phyloP scores from a whole-genome alignment of 64 coral and sea anemone genomes.

The Montipora foliosa region DNA sequence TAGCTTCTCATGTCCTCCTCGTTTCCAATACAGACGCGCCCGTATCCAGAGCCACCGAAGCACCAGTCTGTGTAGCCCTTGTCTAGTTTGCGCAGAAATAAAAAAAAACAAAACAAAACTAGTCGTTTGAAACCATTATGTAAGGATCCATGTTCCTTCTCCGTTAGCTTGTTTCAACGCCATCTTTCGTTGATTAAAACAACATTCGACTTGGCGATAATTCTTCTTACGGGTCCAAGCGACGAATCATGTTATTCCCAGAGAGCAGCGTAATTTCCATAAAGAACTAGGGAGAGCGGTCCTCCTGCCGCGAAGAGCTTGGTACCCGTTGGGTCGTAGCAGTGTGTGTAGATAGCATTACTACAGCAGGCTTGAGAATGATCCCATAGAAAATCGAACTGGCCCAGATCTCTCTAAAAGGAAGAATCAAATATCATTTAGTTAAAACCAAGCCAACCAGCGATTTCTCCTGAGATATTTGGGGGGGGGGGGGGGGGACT shows the following conservation, averaged over 20 bases:
- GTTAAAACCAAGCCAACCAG: too few relatives aligned
- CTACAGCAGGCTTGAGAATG: slow-evolving; percentile 68
- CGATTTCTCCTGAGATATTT: too few relatives aligned
- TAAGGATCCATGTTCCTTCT: too few relatives aligned
- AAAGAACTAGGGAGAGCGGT: slow-evolving; percentile 84
- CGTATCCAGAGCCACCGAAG: too few relatives aligned
- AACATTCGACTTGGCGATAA: not conserved
- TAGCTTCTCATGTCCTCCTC: too few relatives aligned
- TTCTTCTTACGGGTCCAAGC: not conserved
- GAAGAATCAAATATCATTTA: not conserved
- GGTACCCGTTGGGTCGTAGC: slow-evolving; percentile 89
- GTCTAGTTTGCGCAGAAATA: too few relatives aligned
- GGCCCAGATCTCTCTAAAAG: slow-evolving; percentile 49
- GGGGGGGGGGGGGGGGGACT: too few relatives aligned
- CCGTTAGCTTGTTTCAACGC: too few relatives aligned
- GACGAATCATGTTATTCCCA: slow-evolving; percentile 66
- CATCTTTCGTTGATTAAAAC: not conserved
- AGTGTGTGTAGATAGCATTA: slow-evolving; percentile 97
- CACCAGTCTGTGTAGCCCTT: too few relatives aligned
- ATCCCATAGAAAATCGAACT: slow-evolving; percentile 61
- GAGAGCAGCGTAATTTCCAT: slow-evolving; percentile 93
- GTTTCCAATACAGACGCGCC: too few relatives aligned
- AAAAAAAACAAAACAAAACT: too few relatives aligned
- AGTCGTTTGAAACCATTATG: too few relatives aligned
- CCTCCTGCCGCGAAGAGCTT: slow-evolving; percentile 95